Percentiles rank a stretch among this genome's conserved stretches.
Conservation (phyloP, 2,797 vertebrate genomes). For the Cyclura pinguis region DNA sequence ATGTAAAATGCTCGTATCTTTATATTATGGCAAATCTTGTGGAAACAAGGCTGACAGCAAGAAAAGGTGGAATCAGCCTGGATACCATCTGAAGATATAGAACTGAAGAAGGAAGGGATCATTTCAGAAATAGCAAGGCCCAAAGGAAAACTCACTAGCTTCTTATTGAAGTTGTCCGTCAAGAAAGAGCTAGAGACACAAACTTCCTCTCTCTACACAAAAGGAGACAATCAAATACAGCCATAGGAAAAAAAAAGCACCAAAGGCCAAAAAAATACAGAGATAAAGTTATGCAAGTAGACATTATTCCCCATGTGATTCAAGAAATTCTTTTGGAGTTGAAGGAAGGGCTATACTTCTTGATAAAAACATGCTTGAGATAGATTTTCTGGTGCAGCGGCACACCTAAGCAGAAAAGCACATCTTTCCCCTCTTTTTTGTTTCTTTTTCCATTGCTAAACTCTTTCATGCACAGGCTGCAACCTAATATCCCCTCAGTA, state of each 20-base stretch:
- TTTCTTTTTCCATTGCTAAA: not conserved
- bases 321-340: not conserved
- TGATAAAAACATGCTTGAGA: not conserved
- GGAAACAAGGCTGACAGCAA: not conserved
- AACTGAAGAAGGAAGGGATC: not conserved
- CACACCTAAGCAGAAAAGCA: not conserved
- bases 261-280: not conserved
- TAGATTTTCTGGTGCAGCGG: not conserved
- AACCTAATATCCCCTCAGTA: too few relatives aligned
- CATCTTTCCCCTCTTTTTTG: not conserved
- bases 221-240: not conserved
- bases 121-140: not conserved
- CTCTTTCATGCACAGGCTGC: too few relatives aligned
- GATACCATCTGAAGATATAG: not conserved
- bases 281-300: not conserved
- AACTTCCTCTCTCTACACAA: not conserved
- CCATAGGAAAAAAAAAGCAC: not conserved
- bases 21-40: not conserved
- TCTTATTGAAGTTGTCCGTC: not conserved
- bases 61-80: not conserved
- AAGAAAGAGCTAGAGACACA: not conserved
- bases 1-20: not conserved
- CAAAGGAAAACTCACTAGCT: not conserved
- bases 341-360: not conserved
- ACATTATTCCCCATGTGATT: not conserved